These are phyloP conservation scores for Synanthedon myopaeformis DNA, from an alignment of 2,888 invertebrate species.

Conservation along the genomic window DNA sequence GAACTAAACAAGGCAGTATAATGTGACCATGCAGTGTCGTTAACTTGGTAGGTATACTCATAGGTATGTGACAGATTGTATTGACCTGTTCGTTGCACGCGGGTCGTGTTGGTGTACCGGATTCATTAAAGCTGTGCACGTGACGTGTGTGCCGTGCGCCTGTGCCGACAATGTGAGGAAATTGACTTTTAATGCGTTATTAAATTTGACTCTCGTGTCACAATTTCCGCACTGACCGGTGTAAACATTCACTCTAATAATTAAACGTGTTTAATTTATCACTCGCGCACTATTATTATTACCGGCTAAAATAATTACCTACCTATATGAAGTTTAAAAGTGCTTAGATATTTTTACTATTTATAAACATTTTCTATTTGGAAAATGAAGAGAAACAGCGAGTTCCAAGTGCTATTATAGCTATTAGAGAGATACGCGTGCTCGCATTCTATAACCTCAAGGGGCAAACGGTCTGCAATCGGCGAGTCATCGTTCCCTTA, in stretches of 20 bases:
- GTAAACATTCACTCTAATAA: neutral
- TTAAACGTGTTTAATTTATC: neutral
- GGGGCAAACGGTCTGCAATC: conserved; percentile 14
- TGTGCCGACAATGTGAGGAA: conserved; percentile 2
- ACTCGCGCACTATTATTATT: neutral
- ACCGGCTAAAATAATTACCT: no score
- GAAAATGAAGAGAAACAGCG: neutral
- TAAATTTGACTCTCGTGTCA: conserved; percentile 3
- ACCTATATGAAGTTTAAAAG: no score
- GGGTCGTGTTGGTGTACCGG: no score
- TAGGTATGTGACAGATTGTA: no score
- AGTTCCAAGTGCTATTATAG: neutral
- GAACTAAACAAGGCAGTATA: no score
- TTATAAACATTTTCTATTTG: neutral
- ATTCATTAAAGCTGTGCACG: no score
- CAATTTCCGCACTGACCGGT: conserved; percentile 1
- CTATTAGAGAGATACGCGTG: neutral
- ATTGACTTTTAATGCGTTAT: conserved; percentile 9
- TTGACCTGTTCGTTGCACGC: no score
- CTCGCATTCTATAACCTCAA: neutral
- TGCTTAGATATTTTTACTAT: no score
- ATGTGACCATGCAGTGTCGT: no score
- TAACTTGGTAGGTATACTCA: no score
- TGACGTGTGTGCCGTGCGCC: no score
- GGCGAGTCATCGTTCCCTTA: conserved; percentile 21